Conservation (phyloP, 2,797 vertebrate species). For the Picus viridis region DNA sequence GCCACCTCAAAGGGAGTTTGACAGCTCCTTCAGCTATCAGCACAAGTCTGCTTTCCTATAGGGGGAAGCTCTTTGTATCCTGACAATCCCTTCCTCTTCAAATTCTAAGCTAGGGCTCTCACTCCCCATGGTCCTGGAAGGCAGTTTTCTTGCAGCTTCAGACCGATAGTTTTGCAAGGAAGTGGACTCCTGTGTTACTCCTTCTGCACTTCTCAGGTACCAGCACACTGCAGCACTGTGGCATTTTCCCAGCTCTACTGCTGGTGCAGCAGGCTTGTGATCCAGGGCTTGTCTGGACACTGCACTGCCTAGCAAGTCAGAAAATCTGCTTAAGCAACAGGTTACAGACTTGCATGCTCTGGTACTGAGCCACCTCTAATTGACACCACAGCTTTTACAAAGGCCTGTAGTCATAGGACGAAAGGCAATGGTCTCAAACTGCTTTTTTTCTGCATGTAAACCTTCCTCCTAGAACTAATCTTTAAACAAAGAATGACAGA, state of each 20-base stretch:
- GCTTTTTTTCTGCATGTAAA: background rate
- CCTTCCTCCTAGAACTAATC: background rate
- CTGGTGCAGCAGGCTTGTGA: background rate
- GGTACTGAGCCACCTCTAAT: background rate
- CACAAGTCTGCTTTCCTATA: background rate
- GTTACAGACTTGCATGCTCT: background rate
- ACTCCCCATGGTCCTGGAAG: background rate
- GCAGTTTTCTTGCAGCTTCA: background rate
- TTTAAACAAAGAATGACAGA: conserved; percentile 25
- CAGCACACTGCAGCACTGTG: background rate
- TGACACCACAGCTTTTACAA: rapidly evolving
- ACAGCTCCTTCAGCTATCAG: background rate
- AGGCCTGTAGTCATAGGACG: no score
- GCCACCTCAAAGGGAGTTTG: background rate
- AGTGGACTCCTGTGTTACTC: rapidly evolving
- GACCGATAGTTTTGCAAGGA: background rate
- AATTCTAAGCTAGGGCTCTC: background rate
- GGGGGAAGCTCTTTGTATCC: background rate
- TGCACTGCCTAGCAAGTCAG: background rate
- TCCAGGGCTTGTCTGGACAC: background rate
- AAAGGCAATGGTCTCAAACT: no score
- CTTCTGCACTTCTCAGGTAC: rapidly evolving
- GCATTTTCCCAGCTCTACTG: background rate
- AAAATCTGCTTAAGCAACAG: background rate
- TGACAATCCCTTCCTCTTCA: background rate